Evolutionary conservation across 1,140 invertebrate genomes (phyloP).

Genomic region (Aphis gossypii): DNA sequence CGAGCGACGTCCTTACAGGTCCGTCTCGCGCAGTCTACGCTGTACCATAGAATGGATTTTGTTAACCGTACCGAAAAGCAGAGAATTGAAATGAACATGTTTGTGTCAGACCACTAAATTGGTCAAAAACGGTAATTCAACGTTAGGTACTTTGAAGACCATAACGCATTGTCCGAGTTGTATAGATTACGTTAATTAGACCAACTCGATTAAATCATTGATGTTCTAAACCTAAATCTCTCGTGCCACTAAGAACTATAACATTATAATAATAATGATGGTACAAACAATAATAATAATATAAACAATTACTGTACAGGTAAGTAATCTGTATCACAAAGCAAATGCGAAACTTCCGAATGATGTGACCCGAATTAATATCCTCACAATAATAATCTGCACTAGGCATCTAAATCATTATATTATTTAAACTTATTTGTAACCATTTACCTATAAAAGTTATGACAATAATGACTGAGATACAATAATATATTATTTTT

Average conservation of each 20-base stretch:
- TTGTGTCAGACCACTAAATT: not conserved
- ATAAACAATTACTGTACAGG: not conserved
- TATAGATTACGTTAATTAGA: no score
- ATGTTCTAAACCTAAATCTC: not conserved
- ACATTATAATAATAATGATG: no score
- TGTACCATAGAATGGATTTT: not conserved
- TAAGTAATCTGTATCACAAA: not conserved
- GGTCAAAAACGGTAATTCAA: not conserved
- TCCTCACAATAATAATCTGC: not conserved
- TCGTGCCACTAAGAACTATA: not conserved
- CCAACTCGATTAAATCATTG: not conserved
- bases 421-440: not conserved
- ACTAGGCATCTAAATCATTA: not conserved
- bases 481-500: constrained; percentile 9
- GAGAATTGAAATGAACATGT: not conserved
- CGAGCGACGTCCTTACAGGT: not conserved
- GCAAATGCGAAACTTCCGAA: not conserved
- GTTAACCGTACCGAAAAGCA: not conserved
- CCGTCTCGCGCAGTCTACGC: not conserved
- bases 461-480: not conserved
- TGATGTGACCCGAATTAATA: not conserved
- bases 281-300: not conserved
- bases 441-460: not conserved
- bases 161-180: not conserved
- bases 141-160: not conserved